Conservation (phyloP, 1,140 invertebrate species). For the Temnothorax curvispinosus region DNA sequence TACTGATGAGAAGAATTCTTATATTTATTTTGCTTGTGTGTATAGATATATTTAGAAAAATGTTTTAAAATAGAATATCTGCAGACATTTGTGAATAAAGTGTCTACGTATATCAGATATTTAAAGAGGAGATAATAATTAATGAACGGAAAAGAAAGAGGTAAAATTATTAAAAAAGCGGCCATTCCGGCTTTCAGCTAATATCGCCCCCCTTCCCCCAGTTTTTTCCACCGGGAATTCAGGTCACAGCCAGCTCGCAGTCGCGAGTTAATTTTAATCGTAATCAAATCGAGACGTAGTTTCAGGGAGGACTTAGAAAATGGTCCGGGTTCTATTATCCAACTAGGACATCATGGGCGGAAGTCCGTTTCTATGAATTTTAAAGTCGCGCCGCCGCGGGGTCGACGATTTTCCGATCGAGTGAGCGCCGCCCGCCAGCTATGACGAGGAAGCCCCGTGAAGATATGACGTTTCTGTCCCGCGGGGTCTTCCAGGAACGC, state of each 20-base stretch:
- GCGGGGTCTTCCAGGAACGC: slow-evolving; percentile 39
- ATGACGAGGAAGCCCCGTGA: slow-evolving; percentile 27
- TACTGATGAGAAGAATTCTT: background rate
- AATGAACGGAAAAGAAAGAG: background rate
- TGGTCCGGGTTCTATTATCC: background rate
- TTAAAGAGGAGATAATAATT: slow-evolving; percentile 16
- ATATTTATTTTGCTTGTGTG: background rate
- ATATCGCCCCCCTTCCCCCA: background rate
- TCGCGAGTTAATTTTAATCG: slow-evolving; percentile 39
- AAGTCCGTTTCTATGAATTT: slow-evolving; percentile 43
- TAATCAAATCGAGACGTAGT: slow-evolving; percentile 14
- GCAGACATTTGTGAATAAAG: background rate
- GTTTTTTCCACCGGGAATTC: background rate
- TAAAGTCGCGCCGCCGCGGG: slow-evolving; percentile 9
- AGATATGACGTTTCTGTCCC: slow-evolving; percentile 29
- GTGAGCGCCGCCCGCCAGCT: background rate
- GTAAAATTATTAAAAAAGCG: slow-evolving; percentile 24
- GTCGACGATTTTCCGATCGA: slow-evolving; percentile 37
- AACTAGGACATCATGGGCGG: background rate
- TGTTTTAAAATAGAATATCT: background rate
- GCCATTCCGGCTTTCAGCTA: background rate
- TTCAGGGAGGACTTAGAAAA: background rate
- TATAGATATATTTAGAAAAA: background rate
- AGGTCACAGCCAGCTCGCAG: background rate
- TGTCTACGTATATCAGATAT: background rate